Evolutionary conservation across 2,888 invertebrate genomes (phyloP).

Genomic region (Habrosyne pyritoides): DNA sequence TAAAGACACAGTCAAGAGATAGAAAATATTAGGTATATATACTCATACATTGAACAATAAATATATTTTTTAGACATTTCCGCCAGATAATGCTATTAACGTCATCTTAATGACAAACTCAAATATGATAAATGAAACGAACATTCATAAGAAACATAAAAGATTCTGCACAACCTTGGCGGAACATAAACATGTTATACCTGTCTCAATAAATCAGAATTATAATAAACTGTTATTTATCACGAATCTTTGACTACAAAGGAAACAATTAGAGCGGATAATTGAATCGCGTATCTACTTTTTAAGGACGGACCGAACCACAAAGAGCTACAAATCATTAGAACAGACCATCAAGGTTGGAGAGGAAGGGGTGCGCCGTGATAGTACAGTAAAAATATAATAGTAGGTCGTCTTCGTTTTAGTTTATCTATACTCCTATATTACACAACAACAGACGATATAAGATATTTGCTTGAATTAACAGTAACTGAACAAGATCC

Average conservation of each 20-base stretch:
- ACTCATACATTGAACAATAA: too few relatives aligned
- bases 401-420: not conserved
- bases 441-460: too few relatives aligned
- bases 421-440: too few relatives aligned
- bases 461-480: too few relatives aligned
- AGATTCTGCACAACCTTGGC: not conserved
- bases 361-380: constrained; percentile 4
- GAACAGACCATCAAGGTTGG: constrained; percentile 27
- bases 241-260: not conserved
- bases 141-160: not conserved
- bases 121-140: not conserved
- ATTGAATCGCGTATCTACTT: constrained; percentile 1
- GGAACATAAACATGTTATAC: not conserved
- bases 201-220: not conserved
- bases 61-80: too few relatives aligned
- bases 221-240: constrained; percentile 4
- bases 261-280: not conserved
- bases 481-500: too few relatives aligned
- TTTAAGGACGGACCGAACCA: not conserved
- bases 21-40: too few relatives aligned
- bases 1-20: too few relatives aligned
- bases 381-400: not conserved
- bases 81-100: too few relatives aligned
- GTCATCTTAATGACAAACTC: too few relatives aligned
- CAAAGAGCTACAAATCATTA: constrained; percentile 23